Conservation (phyloP, 2,888 invertebrate species). For the Leistus spinibarbis region DNA sequence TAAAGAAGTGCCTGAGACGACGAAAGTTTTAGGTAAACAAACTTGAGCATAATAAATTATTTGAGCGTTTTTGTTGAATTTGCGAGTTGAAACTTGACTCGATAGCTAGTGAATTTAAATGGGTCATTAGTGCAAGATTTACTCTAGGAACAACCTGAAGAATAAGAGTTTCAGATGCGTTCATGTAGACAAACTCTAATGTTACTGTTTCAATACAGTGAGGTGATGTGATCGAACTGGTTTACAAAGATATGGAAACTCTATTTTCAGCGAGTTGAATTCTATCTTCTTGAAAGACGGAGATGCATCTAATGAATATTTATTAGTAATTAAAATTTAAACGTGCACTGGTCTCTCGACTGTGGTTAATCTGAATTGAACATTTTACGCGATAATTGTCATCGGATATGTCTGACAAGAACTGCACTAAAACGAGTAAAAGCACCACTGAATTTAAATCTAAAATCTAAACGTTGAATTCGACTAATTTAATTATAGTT, state of each 20-base stretch:
- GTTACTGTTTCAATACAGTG: neutral
- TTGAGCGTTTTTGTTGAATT: neutral
- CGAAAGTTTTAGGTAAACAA: neutral
- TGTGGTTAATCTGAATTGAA: neutral
- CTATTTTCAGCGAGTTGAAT: neutral
- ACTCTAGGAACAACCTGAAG: neutral
- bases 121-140: conserved; percentile 34
- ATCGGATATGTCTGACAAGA: neutral
- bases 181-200: neutral
- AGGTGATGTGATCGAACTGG: neutral
- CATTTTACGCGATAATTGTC: neutral
- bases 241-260: neutral
- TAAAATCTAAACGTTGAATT: no score
- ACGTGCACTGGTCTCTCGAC: neutral
- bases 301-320: conserved; percentile 20
- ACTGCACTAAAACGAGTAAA: no score
- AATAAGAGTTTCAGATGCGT: neutral
- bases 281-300: neutral
- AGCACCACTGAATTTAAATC: no score
- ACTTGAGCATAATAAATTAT: conserved; percentile 13
- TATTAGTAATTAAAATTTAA: conserved; percentile 26
- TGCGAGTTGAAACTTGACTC: conserved; percentile 6
- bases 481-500: no score
- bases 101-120: conserved; percentile 25
- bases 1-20: no score